Conservation (phyloP, 2,888 invertebrate species). For the Copidosoma aretas region DNA sequence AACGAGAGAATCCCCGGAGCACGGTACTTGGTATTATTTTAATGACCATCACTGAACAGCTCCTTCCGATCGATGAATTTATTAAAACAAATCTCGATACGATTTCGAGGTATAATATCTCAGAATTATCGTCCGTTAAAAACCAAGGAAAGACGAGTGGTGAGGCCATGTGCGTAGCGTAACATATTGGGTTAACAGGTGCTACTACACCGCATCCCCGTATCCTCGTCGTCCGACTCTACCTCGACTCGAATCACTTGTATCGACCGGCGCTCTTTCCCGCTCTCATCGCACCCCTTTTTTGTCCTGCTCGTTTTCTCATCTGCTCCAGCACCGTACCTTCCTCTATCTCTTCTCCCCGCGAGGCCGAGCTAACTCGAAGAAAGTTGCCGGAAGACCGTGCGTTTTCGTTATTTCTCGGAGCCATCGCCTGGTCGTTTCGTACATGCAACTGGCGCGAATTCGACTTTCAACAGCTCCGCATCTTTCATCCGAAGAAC, state of each 20-base stretch:
- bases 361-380: not conserved
- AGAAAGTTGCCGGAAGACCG: too few species aligned
- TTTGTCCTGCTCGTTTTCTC: not conserved
- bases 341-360: not conserved
- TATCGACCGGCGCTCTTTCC: not conserved
- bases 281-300: not conserved
- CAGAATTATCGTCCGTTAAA: too few species aligned
- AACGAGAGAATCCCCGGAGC: too few species aligned
- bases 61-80: too few species aligned
- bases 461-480: slow-evolving; percentile 18
- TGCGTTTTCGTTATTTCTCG: slow-evolving; percentile 5
- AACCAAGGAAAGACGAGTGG: too few species aligned
- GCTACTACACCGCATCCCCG: too few species aligned
- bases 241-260: slow-evolving; percentile 39
- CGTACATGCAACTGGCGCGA: slow-evolving; percentile 7
- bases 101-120: too few species aligned
- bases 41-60: too few species aligned
- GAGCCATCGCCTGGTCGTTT: not conserved
- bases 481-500: slow-evolving; percentile 30
- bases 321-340: not conserved
- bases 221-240: slow-evolving; percentile 29
- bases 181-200: too few species aligned
- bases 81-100: too few species aligned
- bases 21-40: too few species aligned
- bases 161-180: too few species aligned